These are phyloP conservation scores for Pempheris klunzingeri DNA, from an alignment of 2,797 vertebrate species.

Conservation along the genomic window DNA sequence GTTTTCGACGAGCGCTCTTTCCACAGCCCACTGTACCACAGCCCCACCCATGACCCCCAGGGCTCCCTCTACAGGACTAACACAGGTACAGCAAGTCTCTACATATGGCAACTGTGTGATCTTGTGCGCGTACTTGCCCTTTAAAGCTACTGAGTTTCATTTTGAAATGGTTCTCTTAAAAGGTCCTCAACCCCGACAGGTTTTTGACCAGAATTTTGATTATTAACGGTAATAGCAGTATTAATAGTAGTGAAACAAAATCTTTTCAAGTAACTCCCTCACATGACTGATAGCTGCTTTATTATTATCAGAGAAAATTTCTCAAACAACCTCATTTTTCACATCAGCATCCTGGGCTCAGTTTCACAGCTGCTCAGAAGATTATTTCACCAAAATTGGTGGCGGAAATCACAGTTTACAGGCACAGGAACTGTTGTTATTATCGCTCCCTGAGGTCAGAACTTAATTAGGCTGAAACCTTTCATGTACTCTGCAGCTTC, in stretches of 20 bases:
- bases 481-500: slow-evolving; percentile 59
- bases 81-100: slow-evolving; percentile 80
- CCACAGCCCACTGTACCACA: slow-evolving; percentile 95
- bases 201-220: background rate
- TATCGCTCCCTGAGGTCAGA: slow-evolving; percentile 57
- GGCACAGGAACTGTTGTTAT: slow-evolving; percentile 53
- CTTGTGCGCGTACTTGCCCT: background rate
- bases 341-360: background rate
- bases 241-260: background rate
- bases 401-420: slow-evolving; percentile 45
- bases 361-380: slow-evolving; percentile 39
- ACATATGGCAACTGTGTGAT: background rate
- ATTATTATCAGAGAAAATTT: background rate
- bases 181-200: no score
- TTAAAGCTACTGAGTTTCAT: background rate
- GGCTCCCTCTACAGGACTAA: slow-evolving; percentile 88
- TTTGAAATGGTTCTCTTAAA: no score
- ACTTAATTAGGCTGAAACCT: slow-evolving; percentile 70
- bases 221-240: background rate
- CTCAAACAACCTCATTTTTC: background rate
- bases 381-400: slow-evolving; percentile 46
- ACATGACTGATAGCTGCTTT: background rate
- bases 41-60: slow-evolving; percentile 89
- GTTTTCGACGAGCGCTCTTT: slow-evolving; percentile 95
- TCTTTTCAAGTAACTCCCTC: background rate